A percentile compares a stretch with the other conserved stretches of the same genome.
Conservation (phyloP, 2,888 invertebrate genomes). For the Argyra leucocephala region DNA sequence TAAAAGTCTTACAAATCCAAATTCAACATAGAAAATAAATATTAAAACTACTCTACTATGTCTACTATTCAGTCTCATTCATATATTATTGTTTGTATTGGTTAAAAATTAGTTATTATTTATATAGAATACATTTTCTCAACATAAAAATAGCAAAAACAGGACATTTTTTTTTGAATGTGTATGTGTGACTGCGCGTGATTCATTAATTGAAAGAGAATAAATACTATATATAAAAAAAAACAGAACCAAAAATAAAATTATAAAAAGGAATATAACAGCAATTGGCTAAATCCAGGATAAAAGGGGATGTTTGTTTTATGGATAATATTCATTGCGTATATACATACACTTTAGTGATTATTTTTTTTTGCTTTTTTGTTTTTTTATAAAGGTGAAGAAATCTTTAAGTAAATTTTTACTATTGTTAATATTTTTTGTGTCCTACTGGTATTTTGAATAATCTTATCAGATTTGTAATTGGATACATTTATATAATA, state of each 20-base stretch:
- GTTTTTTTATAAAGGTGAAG: background rate
- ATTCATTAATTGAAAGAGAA: background rate
- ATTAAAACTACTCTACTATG: too few relatives aligned
- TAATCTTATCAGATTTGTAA: constrained; percentile 4
- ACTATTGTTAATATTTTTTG: background rate
- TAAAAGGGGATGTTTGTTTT: background rate
- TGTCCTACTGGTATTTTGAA: background rate
- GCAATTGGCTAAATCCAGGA: constrained; percentile 3
- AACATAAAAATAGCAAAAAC: too few relatives aligned
- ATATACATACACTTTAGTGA: too few relatives aligned
- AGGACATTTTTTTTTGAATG: too few relatives aligned
- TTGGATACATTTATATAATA: constrained; percentile 2
- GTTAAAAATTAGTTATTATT: too few relatives aligned
- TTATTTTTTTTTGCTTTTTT: too few relatives aligned
- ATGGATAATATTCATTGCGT: background rate
- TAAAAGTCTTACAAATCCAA: too few relatives aligned
- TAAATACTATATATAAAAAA: too few relatives aligned
- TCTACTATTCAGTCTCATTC: too few relatives aligned
- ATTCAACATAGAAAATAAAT: too few relatives aligned
- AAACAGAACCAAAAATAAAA: background rate
- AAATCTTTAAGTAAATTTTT: background rate
- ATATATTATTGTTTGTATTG: too few relatives aligned
- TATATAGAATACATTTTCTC: too few relatives aligned
- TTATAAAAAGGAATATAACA: background rate
- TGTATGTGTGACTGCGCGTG: background rate